Percentiles rank a stretch among this genome's conserved stretches.
phyloP scores from a whole-genome alignment of 2,888 invertebrate species.

The Cryptophagus acutangulus region DNA sequence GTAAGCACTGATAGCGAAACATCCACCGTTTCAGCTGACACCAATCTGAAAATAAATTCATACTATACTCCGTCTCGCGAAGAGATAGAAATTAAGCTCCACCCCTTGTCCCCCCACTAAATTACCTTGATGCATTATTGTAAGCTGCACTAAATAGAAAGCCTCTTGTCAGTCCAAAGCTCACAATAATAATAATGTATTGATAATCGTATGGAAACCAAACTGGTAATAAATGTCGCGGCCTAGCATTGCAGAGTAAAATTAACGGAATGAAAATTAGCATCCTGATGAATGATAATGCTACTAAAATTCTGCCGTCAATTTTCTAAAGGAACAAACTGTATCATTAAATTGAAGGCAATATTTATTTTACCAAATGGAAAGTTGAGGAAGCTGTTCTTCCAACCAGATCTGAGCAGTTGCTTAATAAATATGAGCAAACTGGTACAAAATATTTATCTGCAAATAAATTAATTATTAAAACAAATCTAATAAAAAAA shows the following conservation, averaged over 20 bases:
- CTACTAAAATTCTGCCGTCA: conserved; percentile 1
- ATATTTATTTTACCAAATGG: conserved; percentile 1
- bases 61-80: too few species aligned
- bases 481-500: background rate
- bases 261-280: conserved; percentile 6
- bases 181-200: conserved; percentile 4
- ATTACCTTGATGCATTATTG: conserved; percentile 4
- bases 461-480: background rate
- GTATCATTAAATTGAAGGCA: background rate
- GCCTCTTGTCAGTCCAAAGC: conserved; percentile 7
- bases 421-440: conserved; percentile 3
- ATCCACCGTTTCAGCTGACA: conserved; percentile 2
- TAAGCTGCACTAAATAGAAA: conserved; percentile 7
- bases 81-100: background rate
- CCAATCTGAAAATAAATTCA: conserved; percentile 5
- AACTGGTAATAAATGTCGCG: conserved; percentile 7
- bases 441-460: conserved; percentile 11
- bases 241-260: conserved; percentile 8
- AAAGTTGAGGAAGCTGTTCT: background rate
- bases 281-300: conserved; percentile 6
- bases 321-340: conserved; percentile 4
- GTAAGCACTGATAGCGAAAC: conserved; percentile 1
- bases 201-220: conserved; percentile 9
- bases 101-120: background rate
- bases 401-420: conserved; percentile 6